phyloP scores from a whole-genome alignment of 2,113 vertebrate species.

The Zingel zingel region DNA sequence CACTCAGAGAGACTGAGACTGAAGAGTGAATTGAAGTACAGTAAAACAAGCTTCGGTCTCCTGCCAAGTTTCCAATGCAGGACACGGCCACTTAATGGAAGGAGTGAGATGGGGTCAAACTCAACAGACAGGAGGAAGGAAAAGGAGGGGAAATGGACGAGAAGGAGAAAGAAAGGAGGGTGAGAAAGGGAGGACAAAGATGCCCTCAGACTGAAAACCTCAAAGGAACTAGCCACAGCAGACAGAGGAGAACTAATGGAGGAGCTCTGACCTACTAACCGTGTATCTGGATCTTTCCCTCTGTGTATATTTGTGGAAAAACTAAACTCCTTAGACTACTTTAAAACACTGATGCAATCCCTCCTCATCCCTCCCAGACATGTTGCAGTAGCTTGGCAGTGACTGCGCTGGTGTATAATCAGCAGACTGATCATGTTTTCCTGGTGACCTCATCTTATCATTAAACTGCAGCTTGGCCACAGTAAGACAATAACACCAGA shows the following conservation, averaged over 20 bases:
- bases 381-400: conserved; percentile 20
- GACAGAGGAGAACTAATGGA: not conserved
- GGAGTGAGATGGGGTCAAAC: not conserved
- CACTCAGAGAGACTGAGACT: not conserved
- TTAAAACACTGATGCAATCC: conserved; percentile 33
- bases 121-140: not conserved
- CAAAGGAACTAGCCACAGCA: not conserved
- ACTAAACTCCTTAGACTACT: not conserved
- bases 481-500: not conserved
- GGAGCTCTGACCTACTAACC: conserved; percentile 1
- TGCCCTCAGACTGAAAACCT: not conserved
- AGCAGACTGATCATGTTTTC: conserved; percentile 47
- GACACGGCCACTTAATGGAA: not conserved
- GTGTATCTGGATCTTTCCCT: conserved; percentile 1
- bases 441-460: conserved; percentile 35
- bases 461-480: conserved; percentile 24
- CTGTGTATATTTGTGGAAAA: conserved; percentile 18
- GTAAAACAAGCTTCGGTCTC: not conserved
- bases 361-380: conserved; percentile 24
- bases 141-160: not conserved
- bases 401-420: conserved; percentile 33
- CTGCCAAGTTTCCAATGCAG: conserved; percentile 23
- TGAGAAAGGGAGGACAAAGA: conserved; percentile 17
- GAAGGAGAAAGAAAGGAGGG: conserved; percentile 16
- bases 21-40: conserved; percentile 20